A percentile compares a stretch with the other conserved stretches of the same genome.
Conservation (phyloP, 2,797 vertebrate species). For the Salarias fasciatus region DNA sequence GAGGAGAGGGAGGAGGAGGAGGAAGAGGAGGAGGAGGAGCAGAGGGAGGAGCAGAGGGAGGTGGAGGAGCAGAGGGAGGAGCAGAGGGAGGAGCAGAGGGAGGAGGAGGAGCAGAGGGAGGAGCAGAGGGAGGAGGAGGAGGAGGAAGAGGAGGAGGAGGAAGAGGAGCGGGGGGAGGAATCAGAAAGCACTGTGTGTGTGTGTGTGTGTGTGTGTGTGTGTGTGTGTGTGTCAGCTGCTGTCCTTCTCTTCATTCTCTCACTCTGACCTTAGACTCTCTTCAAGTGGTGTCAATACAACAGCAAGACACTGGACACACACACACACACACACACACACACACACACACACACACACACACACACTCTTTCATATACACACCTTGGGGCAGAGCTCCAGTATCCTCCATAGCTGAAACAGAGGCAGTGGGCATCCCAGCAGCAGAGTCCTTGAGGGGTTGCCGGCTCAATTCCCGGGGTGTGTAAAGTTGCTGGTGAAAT, state of each 20-base stretch:
- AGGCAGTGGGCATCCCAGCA: too few species aligned
- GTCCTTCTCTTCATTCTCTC: conserved; percentile 24
- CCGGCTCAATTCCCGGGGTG: too few species aligned
- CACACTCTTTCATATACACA: too few species aligned
- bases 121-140: conserved; percentile 25
- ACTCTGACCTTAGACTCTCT: too few species aligned
- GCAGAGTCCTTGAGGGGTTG: too few species aligned
- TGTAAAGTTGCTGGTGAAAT: too few species aligned
- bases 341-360: too few species aligned
- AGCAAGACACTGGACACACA: too few species aligned
- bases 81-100: conserved; percentile 40
- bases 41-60: conserved; percentile 66
- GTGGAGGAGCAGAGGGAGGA: conserved; percentile 39
- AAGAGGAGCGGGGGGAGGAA: conserved; percentile 61
- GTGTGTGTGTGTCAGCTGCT: conserved; percentile 34
- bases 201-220: conserved; percentile 16
- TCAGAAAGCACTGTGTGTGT: conserved; percentile 22
- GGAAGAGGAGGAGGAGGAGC: conserved; percentile 41
- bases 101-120: conserved; percentile 35
- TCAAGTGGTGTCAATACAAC: too few species aligned
- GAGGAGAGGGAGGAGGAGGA: conserved; percentile 57
- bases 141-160: conserved; percentile 41
- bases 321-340: too few species aligned
- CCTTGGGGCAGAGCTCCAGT: too few species aligned
- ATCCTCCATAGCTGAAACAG: too few species aligned